Conservation (phyloP, 92 coral and sea anemone species). For the Virgularia gustaviana region DNA sequence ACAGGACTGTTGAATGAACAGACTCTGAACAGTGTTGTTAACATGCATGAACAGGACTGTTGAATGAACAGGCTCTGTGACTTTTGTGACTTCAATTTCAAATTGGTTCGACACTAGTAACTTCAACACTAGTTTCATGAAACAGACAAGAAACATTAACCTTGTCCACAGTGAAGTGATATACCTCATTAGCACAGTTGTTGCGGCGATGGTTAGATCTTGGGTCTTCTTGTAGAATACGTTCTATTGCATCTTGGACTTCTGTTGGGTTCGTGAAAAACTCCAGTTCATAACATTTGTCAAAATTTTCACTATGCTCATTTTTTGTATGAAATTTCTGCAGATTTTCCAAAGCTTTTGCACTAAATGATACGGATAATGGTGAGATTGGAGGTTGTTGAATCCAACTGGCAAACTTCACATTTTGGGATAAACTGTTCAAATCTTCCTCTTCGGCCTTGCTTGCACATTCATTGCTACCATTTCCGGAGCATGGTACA, state of each 20-base stretch:
- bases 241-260: slow-evolving; percentile 44
- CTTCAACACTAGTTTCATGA: slow-evolving; percentile 35
- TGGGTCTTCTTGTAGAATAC: slow-evolving; percentile 58
- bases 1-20: too few species aligned
- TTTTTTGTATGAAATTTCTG: slow-evolving; percentile 44
- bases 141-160: slow-evolving; percentile 60
- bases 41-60: too few species aligned
- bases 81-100: not conserved
- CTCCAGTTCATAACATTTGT: slow-evolving; percentile 42
- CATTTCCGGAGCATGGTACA: not conserved
- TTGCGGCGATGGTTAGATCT: slow-evolving; percentile 59
- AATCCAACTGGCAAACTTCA: slow-evolving; percentile 49
- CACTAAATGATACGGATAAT: slow-evolving; percentile 41
- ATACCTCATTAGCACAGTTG: slow-evolving; percentile 44
- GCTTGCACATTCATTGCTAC: too few species aligned
- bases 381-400: slow-evolving; percentile 43
- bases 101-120: slow-evolving; percentile 49
- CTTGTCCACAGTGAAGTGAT: slow-evolving; percentile 56
- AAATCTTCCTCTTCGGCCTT: not conserved
- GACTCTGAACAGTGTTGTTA: too few species aligned
- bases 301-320: slow-evolving; percentile 11
- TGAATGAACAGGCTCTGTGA: too few species aligned
- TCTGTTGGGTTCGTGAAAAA: slow-evolving; percentile 44
- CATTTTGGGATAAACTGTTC: not conserved
- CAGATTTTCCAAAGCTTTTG: slow-evolving; percentile 39